Evolutionary conservation across 1,140 invertebrate genomes (phyloP), one percentile per base, ranked within the genome.

Genomic region (Drosophila tsacasi): DNA sequence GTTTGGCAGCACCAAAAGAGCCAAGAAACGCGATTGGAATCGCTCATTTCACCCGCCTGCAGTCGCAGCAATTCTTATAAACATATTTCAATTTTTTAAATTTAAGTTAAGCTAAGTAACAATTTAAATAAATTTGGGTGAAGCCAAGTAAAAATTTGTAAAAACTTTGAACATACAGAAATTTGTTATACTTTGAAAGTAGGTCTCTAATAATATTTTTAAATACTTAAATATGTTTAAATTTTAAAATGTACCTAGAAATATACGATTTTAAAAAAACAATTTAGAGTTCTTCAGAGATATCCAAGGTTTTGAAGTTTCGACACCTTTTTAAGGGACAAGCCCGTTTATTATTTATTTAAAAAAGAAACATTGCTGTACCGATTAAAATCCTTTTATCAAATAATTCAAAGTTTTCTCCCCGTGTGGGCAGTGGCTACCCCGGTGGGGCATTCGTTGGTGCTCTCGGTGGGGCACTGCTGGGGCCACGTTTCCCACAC

Each of bases 11-110:
- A 75, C 71, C 76, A 54, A 79, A 60, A 73, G 68, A 73, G 69
- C 69, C 71, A 73, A 73, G 68, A 73, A 73, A 73, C 68, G 54
- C 65, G 85, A 90, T 90, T 90, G 85, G 86, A 85, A 90, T 90
- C 85, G 49, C 66, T 78, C 83, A 82, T 79, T 76, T 82, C 79
- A 86, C 79, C 76, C 76, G 79, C 76, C 42, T 68, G 63, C 60
- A 52, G 67, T 42, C 8, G 19, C 40, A 68, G 67, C 27, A 42
- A 62, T 40, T 35, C 23, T 35, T 35, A n/a, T 12, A 25, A 10
- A 27, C 0, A 50, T 2, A 19, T 62, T 5, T 12, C n/a, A 12
- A 15, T 13, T 23, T 13, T 42, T 23, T 12, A n/a, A 37, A n/a
- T 57, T 2, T 32, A 52, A 13, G 10, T n/a, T 27, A 0, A 12